Evolutionary conservation across 2,113 vertebrate species (phyloP).

Genomic region (Ophiodon elongatus): DNA sequence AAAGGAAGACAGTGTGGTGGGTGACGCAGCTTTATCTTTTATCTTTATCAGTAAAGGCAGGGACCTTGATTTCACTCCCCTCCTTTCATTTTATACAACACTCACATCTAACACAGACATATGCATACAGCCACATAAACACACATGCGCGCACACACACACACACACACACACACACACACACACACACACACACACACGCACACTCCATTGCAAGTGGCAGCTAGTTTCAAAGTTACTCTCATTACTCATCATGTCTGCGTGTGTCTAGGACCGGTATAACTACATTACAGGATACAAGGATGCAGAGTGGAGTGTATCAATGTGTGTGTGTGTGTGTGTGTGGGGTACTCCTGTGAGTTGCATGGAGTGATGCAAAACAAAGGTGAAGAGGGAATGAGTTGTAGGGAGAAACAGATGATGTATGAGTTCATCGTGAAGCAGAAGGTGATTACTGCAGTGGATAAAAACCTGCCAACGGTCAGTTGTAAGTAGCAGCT

Average conservation of each 20-base stretch:
- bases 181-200: not conserved
- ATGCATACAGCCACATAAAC: not conserved
- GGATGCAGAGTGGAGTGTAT: not conserved
- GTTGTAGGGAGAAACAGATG: not conserved
- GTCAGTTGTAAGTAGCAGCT: not conserved
- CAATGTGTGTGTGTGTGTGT: too few species aligned
- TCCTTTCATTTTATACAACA: slow-evolving; percentile 23
- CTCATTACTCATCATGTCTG: slow-evolving; percentile 42
- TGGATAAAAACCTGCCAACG: not conserved
- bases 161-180: too few species aligned
- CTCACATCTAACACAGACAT: not conserved
- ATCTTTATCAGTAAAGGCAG: too few species aligned
- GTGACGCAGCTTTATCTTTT: slow-evolving; percentile 4
- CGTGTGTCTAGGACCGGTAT: slow-evolving; percentile 18
- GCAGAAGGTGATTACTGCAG: not conserved
- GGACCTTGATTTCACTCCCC: slow-evolving; percentile 17
- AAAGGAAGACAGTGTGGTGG: not conserved
- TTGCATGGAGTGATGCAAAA: not conserved
- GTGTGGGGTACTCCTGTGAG: too few species aligned
- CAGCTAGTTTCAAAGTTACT: slow-evolving; percentile 35
- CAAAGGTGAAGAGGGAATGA: not conserved
- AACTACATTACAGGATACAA: slow-evolving; percentile 18
- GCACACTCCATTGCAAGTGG: not conserved
- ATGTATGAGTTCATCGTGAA: not conserved
- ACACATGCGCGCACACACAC: not conserved